Conservation (phyloP, 1,140 invertebrate genomes). For the Saccostrea glomerata region DNA sequence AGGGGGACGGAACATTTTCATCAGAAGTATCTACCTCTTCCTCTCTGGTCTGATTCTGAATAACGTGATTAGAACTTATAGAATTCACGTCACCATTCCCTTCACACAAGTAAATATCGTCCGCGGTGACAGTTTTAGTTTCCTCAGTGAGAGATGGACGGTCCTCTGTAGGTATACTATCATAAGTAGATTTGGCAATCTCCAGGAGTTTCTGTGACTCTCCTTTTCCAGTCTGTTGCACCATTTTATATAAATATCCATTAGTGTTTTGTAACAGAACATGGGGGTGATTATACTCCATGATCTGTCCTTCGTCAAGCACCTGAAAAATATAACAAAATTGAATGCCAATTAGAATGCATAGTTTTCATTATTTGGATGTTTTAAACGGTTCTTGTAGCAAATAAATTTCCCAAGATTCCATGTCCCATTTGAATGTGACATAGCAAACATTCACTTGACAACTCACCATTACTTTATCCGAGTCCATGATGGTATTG, state of each 20-base stretch:
- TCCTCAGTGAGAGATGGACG: not conserved
- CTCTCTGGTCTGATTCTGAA: not conserved
- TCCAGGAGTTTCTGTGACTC: constrained; percentile 68
- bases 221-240: constrained; percentile 73
- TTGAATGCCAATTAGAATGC: not conserved
- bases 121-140: not conserved
- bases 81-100: not conserved
- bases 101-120: not conserved
- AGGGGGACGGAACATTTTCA: not conserved
- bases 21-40: not conserved
- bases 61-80: not conserved
- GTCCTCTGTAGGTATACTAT: not conserved
- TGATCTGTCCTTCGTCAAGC: constrained; percentile 70
- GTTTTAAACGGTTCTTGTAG: no score
- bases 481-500: constrained; percentile 88
- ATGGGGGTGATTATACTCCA: constrained; percentile 86
- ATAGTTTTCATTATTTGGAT: not conserved
- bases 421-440: no score
- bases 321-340: constrained; percentile 62
- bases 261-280: constrained; percentile 82
- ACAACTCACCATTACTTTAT: constrained; percentile 78
- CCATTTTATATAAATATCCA: constrained; percentile 79
- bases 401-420: no score
- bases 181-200: constrained; percentile 60
- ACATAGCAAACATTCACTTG: not conserved